These are phyloP conservation scores for Crotalus helleri DNA, from an alignment of 2,113 vertebrate species.

Conservation along the genomic window DNA sequence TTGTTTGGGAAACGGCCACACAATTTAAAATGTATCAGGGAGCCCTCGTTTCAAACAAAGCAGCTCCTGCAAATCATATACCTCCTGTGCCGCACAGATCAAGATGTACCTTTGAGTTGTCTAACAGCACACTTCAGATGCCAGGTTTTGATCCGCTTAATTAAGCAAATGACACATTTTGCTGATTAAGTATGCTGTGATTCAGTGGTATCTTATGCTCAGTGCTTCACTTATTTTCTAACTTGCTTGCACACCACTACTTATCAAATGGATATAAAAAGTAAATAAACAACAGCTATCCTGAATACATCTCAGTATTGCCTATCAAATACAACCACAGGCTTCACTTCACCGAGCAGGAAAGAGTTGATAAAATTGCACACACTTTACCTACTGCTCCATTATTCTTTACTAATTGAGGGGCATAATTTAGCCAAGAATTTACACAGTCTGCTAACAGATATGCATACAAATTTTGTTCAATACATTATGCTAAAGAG, in stretches of 20 bases:
- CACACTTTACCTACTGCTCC: slow-evolving; percentile 54
- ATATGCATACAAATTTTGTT: slow-evolving; percentile 42
- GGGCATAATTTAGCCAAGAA: slow-evolving; percentile 49
- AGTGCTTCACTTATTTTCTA: slow-evolving; percentile 6
- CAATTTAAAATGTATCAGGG: neutral
- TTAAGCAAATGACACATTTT: slow-evolving; percentile 40
- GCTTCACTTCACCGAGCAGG: slow-evolving; percentile 20
- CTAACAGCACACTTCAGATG: slow-evolving; percentile 44
- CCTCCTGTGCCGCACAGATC: slow-evolving; percentile 23
- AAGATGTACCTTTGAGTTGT: slow-evolving; percentile 43
- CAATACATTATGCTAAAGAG: slow-evolving; percentile 45
- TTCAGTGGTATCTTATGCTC: slow-evolving; percentile 16
- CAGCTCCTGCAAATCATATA: neutral
- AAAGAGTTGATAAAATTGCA: slow-evolving; percentile 49
- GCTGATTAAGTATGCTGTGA: slow-evolving; percentile 43
- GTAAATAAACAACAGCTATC: slow-evolving; percentile 30
- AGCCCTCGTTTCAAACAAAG: neutral
- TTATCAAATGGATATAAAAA: slow-evolving; percentile 33
- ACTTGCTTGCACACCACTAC: slow-evolving; percentile 25
- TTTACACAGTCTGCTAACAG: slow-evolving; percentile 47
- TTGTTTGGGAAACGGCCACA: neutral
- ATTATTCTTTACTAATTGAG: slow-evolving; percentile 65
- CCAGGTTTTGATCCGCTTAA: slow-evolving; percentile 43
- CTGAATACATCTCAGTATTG: slow-evolving; percentile 39
- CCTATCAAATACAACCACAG: slow-evolving; percentile 34